phyloP scores from a whole-genome alignment of 2,113 vertebrate genomes.

The Brachirus orientalis region DNA sequence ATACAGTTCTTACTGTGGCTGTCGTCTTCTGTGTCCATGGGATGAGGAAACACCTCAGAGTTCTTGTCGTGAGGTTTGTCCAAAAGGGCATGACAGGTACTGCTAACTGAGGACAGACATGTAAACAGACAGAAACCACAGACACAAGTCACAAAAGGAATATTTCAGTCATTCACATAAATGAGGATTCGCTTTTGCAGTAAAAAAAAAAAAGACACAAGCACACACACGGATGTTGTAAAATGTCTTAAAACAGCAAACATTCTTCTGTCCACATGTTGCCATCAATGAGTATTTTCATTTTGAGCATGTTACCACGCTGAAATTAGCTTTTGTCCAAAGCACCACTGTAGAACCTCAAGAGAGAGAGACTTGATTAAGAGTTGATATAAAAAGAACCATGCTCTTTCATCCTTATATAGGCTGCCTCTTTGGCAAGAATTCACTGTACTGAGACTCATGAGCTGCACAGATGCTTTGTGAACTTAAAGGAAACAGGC shows the following conservation, averaged over 20 bases:
- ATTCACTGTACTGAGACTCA: neutral
- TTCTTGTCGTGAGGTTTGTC: constrained; percentile 63
- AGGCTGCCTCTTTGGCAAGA: neutral
- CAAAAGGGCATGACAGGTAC: constrained; percentile 60
- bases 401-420: neutral
- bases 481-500: neutral
- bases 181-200: too few species aligned
- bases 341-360: neutral
- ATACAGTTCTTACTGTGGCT: constrained; percentile 65
- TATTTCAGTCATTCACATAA: too few species aligned
- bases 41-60: constrained; percentile 47
- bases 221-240: too few species aligned
- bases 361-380: too few species aligned
- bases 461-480: too few species aligned
- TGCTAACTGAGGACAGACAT: constrained; percentile 64
- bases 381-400: too few species aligned
- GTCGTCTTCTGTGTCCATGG: constrained; percentile 51
- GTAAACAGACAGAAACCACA: constrained; percentile 13
- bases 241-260: too few species aligned
- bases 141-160: neutral
- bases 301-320: too few species aligned
- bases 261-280: too few species aligned
- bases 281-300: too few species aligned
- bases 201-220: too few species aligned
- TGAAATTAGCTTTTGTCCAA: neutral